phyloP scores from a whole-genome alignment of 2,888 invertebrate species.

The Macrophya annulata region DNA sequence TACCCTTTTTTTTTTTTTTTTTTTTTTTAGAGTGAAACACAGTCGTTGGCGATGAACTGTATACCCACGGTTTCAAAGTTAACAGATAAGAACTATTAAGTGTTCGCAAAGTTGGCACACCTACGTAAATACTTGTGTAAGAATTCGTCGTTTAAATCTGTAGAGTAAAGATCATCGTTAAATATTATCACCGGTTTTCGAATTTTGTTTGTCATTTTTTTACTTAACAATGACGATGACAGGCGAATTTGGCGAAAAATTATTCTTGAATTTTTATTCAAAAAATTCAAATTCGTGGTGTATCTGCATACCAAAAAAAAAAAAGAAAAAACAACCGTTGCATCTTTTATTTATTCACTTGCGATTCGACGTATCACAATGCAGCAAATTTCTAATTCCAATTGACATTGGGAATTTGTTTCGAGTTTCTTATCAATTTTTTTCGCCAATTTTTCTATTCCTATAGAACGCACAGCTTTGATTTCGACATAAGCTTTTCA shows the following conservation, averaged over 20 bases:
- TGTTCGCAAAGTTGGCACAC: constrained; percentile 7
- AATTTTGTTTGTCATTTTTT: not conserved
- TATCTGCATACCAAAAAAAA: not conserved
- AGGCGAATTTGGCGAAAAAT: not conserved
- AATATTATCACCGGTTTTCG: constrained; percentile 2
- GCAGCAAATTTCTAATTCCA: not conserved
- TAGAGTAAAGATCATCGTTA: not conserved
- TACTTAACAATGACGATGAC: not conserved
- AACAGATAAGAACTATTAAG: constrained; percentile 20
- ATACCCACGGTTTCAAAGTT: constrained; percentile 24
- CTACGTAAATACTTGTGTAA: constrained; percentile 17
- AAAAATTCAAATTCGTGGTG: not conserved
- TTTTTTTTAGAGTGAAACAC: not conserved
- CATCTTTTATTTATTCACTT: not conserved
- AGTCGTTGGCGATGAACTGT: not conserved
- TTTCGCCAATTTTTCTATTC: not conserved
- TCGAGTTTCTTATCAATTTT: not conserved
- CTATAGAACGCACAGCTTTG: not conserved
- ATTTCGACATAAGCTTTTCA: not conserved
- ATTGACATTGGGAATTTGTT: not conserved
- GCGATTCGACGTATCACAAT: not conserved
- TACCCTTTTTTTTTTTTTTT: not conserved
- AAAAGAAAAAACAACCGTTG: not conserved
- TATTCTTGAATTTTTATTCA: not conserved
- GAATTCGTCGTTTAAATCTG: not conserved